Base-by-base conservation (phyloP, 2,888 invertebrate genomes). In the Spodoptera exigua region DNA sequence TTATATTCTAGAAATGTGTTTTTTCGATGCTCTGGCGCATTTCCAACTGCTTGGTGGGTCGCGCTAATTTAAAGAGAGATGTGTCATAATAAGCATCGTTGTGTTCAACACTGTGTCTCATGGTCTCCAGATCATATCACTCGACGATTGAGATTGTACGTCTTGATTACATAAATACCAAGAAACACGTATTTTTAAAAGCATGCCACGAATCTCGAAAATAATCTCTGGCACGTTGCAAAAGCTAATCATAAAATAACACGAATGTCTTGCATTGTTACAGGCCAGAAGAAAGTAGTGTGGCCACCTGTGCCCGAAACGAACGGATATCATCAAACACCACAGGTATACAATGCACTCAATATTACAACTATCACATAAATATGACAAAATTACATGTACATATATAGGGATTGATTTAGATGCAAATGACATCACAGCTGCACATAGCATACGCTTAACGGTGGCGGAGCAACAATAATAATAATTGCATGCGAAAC, bases 281-380 rank as follows among this genome's bases (percentile, higher is more conserved):
- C 94, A 97, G 97, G 96, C 89, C 95, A 96, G 81, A 98, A 97
- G 95, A 96, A 97, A 93, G 97, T 98, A 83, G 97, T 97, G 90
- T 98, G 98, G 98, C 98, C 98, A 74, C 97, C 97, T 76, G 96
- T 96, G 86, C 96, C 96, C 74, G 95, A 96, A 88, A 95, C 96
- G 73, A 95, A 95, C 90, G 95, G 95, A 59, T 92, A 95, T 78
- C 95, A 95, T 76, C 95, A 95, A 81, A 74, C 93, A 79, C 95
- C 95, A 86, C 96, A 96, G 95, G 96, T 96, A 95, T 52, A 39
- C 48, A 46, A 44, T 13, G 49, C 21, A 44, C 45, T 11, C 41
- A 39, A 21, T 43, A 21, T 46, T 51, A 51, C 51, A 16, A 16
- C 13, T 16, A 41, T 32, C 34, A 51, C 39, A 49, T 11, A 53